Conservation (phyloP, 2,797 vertebrate species). For the Anas bernieri region DNA sequence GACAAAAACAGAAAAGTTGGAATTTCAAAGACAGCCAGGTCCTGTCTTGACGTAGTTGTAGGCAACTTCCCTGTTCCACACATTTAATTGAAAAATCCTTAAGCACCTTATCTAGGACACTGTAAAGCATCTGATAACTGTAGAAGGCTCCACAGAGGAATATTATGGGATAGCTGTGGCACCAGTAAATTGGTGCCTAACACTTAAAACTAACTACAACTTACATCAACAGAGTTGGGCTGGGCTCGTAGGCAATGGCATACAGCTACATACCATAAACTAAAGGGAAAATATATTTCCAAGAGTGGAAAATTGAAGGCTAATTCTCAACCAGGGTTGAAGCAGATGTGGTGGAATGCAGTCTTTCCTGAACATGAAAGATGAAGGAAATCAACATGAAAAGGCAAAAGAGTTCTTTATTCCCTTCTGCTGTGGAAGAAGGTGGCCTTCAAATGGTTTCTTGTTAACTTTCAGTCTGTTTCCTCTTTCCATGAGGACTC, state of each 20-base stretch:
- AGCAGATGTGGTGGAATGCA: not conserved
- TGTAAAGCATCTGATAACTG: rapidly evolving
- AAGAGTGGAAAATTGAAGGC: not conserved
- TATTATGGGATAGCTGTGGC: not conserved
- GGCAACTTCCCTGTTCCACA: not conserved
- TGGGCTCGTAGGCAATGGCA: not conserved
- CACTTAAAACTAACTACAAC: not conserved
- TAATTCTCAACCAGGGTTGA: not conserved
- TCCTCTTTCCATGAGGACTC: not conserved
- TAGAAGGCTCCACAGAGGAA: rapidly evolving
- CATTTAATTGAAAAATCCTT: not conserved
- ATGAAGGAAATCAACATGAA: not conserved
- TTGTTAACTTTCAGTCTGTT: not conserved
- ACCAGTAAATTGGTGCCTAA: not conserved
- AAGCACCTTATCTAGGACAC: not conserved
- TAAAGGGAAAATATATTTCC: not conserved
- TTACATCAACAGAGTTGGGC: not conserved
- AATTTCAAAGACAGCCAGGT: not conserved
- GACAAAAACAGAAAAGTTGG: not conserved
- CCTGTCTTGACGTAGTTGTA: not conserved
- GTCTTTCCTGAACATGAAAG: not conserved
- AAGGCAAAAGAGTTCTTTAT: not conserved
- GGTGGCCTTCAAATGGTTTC: not conserved
- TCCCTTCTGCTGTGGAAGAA: not conserved
- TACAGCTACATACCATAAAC: not conserved